Evolutionary conservation across 1,140 invertebrate genomes (phyloP).

Genomic region (Amphibalanus amphitrite): DNA sequence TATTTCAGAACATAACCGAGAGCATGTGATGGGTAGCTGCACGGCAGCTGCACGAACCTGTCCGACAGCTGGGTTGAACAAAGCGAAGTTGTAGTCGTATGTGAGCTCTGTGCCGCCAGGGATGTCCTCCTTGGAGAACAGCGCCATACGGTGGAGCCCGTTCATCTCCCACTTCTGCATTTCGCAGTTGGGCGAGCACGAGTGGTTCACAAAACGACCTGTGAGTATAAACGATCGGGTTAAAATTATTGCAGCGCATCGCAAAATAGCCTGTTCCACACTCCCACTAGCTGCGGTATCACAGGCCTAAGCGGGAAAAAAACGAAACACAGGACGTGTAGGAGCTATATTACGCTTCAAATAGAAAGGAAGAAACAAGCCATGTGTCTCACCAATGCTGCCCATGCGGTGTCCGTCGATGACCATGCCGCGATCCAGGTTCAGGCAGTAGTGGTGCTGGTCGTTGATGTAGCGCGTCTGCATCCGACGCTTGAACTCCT

Average conservation of each 20-base stretch:
- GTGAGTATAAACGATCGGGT: too few species aligned
- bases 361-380: too few species aligned
- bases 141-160: constrained; percentile 79
- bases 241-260: too few species aligned
- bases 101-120: constrained; percentile 67
- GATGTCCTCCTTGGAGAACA: constrained; percentile 82
- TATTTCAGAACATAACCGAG: neutral
- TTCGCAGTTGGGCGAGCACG: constrained; percentile 93
- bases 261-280: too few species aligned
- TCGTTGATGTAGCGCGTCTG: constrained; percentile 73
- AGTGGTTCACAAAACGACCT: constrained; percentile 86
- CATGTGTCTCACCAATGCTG: too few species aligned
- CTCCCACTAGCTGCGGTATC: too few species aligned
- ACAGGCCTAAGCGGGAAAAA: too few species aligned
- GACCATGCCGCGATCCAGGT: constrained; percentile 79
- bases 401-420: constrained; percentile 96
- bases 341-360: too few species aligned
- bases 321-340: too few species aligned
- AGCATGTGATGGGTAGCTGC: neutral
- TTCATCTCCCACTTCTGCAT: constrained; percentile 99
- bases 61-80: constrained; percentile 52
- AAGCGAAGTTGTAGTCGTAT: constrained; percentile 90
- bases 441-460: constrained; percentile 90
- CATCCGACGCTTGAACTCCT: constrained; percentile 84
- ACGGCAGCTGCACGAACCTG: constrained; percentile 36